A percentile compares a stretch with the other conserved stretches of the same genome.
phyloP scores from a whole-genome alignment of 1,140 invertebrate species.

The Achroia grisella region DNA sequence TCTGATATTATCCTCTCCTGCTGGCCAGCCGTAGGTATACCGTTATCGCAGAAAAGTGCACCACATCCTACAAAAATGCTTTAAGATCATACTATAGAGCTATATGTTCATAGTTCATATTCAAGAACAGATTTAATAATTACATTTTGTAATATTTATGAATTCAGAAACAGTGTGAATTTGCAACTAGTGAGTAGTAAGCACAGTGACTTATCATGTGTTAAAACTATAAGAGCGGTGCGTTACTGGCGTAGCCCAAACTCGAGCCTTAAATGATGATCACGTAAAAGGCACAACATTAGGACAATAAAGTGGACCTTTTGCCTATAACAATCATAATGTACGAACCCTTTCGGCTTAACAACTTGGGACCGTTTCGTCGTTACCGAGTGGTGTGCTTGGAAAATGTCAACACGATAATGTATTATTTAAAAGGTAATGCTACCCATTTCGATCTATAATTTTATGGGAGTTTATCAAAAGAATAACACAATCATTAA shows the following conservation, averaged over 20 bases:
- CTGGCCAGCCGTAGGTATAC: too few relatives aligned
- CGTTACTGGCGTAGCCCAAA: constrained; percentile 12
- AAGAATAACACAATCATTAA: too few relatives aligned
- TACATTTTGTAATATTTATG: too few relatives aligned
- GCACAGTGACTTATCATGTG: constrained; percentile 10
- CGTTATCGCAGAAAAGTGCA: too few relatives aligned
- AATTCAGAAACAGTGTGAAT: too few relatives aligned
- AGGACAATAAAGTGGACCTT: constrained; percentile 53
- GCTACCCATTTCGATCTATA: constrained; percentile 11
- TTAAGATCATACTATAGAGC: too few relatives aligned
- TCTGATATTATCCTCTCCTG: too few relatives aligned
- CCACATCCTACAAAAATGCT: too few relatives aligned
- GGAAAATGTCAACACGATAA: constrained; percentile 36
- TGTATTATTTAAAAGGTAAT: constrained; percentile 31
- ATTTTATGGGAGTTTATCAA: constrained; percentile 1
- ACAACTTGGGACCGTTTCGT: constrained; percentile 37
- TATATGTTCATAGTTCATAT: too few relatives aligned
- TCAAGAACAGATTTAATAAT: too few relatives aligned
- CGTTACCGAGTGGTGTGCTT: constrained; percentile 23
- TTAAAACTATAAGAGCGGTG: constrained; percentile 18
- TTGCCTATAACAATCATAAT: constrained; percentile 54
- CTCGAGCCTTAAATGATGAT: constrained; percentile 39
- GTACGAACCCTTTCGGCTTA: constrained; percentile 51
- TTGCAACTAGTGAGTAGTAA: background rate
- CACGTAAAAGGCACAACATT: constrained; percentile 49